Evolutionary conservation across 2,113 vertebrate genomes (phyloP).

Genomic region (Hippolais icterina): DNA sequence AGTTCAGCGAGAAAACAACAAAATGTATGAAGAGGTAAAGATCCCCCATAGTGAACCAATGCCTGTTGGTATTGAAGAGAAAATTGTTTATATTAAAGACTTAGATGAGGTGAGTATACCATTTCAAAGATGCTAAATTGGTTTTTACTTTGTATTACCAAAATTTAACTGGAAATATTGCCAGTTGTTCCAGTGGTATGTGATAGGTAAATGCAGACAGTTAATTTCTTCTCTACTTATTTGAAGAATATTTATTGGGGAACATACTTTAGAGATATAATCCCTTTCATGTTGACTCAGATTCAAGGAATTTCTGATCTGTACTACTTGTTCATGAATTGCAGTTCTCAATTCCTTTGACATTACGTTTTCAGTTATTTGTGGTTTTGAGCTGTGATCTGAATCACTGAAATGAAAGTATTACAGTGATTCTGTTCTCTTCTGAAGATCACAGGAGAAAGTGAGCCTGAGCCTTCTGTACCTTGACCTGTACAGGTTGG

Average conservation of each 20-base stretch:
- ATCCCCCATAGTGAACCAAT: constrained; percentile 91
- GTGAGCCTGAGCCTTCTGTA: background rate
- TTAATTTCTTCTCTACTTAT: background rate
- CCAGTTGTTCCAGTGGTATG: background rate
- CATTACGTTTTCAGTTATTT: background rate
- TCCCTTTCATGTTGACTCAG: background rate
- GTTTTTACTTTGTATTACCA: background rate
- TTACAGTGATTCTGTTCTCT: background rate
- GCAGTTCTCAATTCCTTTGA: background rate
- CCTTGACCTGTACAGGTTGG: background rate
- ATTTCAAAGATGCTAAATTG: background rate
- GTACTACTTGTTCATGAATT: background rate
- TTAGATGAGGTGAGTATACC: constrained; percentile 88
- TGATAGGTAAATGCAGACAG: background rate
- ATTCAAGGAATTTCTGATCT: background rate
- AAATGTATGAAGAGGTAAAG: constrained; percentile 93
- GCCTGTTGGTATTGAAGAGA: constrained; percentile 90
- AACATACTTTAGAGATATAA: background rate
- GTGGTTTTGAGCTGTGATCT: background rate
- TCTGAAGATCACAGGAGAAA: background rate
- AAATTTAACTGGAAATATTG: background rate
- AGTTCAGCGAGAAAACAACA: constrained; percentile 89
- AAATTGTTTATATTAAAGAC: constrained; percentile 88
- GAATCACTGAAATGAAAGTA: background rate
- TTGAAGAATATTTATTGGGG: background rate